phyloP scores from a whole-genome alignment of 2,113 vertebrate genomes.

The Asarcornis scutulata region DNA sequence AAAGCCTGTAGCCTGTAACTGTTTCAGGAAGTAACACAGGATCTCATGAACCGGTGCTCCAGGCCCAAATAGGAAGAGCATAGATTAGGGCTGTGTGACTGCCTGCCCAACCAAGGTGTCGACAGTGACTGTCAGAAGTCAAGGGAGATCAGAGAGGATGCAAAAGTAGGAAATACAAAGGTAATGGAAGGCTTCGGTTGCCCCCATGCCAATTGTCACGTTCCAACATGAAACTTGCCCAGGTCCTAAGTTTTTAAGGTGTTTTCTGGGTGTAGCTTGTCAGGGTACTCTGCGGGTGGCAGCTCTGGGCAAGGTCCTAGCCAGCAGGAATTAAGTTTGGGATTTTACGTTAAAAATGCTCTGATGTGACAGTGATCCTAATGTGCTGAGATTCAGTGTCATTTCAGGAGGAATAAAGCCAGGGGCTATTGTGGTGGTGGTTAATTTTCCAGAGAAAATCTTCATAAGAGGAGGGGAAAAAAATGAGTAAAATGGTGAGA shows the following conservation, averaged over 20 bases:
- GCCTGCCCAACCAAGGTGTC: not conserved
- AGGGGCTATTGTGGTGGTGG: not conserved
- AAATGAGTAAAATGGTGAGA: not conserved
- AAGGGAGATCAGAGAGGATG: not conserved
- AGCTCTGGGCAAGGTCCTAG: not conserved
- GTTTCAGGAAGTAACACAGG: not conserved
- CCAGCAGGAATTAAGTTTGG: not conserved
- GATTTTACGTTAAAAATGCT: not conserved
- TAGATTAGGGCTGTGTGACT: not conserved
- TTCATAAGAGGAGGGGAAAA: not conserved
- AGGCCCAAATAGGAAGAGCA: not conserved
- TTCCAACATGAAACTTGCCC: not conserved
- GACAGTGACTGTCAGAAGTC: not conserved
- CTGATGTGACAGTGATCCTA: not conserved
- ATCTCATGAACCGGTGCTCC: not conserved
- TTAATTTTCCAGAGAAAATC: not conserved
- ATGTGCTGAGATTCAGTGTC: not conserved
- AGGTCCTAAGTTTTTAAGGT: not conserved
- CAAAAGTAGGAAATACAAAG: rapidly evolving
- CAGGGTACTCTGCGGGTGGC: not conserved
- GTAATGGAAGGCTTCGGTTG: not conserved
- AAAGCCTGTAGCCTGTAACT: not conserved
- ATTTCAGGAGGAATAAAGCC: not conserved
- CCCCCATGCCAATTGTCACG: not conserved
- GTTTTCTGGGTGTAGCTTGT: not conserved